Percentiles rank a stretch among this genome's conserved stretches.
Conservation (phyloP, 1,140 invertebrate species). For the Diabrotica virgifera region DNA sequence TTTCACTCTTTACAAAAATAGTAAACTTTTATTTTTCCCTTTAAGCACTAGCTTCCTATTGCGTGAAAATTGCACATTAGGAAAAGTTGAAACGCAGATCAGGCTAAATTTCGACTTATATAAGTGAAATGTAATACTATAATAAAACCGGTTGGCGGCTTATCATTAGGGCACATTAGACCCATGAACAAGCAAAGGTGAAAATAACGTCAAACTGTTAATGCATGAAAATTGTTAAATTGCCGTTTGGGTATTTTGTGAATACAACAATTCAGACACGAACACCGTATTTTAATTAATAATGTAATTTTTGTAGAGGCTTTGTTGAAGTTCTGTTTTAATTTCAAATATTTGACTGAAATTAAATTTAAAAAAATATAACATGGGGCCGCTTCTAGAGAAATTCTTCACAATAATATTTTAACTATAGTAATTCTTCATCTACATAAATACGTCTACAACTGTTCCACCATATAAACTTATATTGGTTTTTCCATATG, state of each 20-base stretch:
- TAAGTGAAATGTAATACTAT: slow-evolving; percentile 15
- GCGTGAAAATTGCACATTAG: neutral
- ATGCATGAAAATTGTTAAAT: slow-evolving; percentile 17
- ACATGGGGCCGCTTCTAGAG: too few relatives aligned
- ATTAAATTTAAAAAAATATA: too few relatives aligned
- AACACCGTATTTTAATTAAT: neutral
- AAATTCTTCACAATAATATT: too few relatives aligned
- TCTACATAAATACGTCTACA: too few relatives aligned
- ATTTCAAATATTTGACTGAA: too few relatives aligned
- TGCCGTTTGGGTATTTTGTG: neutral
- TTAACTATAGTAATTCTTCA: too few relatives aligned
- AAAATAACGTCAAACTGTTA: slow-evolving; percentile 3
- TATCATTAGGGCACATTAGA: slow-evolving; percentile 9
- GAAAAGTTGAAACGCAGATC: neutral
- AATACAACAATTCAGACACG: neutral
- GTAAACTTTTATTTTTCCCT: too few relatives aligned
- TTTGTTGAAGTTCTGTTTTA: too few relatives aligned
- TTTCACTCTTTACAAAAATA: too few relatives aligned
- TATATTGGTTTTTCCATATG: too few relatives aligned
- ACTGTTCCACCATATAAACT: too few relatives aligned
- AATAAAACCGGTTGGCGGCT: neutral
- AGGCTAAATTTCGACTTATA: slow-evolving; percentile 7
- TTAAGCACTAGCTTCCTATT: neutral
- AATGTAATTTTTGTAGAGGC: too few relatives aligned
- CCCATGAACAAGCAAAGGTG: neutral